phyloP scores from a whole-genome alignment of 2,888 invertebrate genomes.

The Lasiommata megera region DNA sequence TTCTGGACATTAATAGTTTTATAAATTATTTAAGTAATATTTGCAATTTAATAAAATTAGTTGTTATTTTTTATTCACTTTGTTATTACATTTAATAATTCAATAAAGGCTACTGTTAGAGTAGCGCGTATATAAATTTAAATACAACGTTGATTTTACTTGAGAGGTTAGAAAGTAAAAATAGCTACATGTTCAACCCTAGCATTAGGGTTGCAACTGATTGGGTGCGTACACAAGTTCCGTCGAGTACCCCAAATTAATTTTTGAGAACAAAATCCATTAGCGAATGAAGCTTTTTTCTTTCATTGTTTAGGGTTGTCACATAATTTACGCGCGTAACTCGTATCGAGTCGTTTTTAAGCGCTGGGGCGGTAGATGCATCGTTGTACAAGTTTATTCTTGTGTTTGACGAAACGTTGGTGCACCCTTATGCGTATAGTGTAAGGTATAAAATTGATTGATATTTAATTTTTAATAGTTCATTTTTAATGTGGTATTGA shows the following conservation, averaged over 20 bases:
- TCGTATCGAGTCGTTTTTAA: conserved; percentile 73
- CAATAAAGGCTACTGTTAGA: too few species aligned
- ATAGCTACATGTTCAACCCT: conserved; percentile 38
- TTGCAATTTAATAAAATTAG: too few species aligned
- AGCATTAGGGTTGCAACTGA: conserved; percentile 51
- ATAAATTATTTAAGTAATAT: too few species aligned
- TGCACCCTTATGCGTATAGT: conserved; percentile 26
- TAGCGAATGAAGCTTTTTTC: conserved; percentile 74
- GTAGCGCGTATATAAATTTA: background rate
- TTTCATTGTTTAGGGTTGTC: conserved; percentile 72
- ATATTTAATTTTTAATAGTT: conserved; percentile 18
- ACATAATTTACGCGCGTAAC: conserved; percentile 77
- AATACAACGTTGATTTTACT: background rate
- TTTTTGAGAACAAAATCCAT: conserved; percentile 80
- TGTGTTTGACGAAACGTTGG: background rate
- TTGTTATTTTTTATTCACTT: too few species aligned
- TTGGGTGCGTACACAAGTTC: conserved; percentile 71
- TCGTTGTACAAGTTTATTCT: conserved; percentile 35
- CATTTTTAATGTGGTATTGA: conserved; percentile 41
- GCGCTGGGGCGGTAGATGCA: conserved; percentile 71
- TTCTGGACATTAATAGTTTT: too few species aligned
- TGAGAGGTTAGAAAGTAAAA: background rate
- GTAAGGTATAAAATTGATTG: conserved; percentile 39
- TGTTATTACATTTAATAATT: too few species aligned
- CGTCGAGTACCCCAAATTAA: conserved; percentile 78